Evolutionary conservation across 2,113 vertebrate genomes (phyloP).

Genomic region (Seriola dumerili): DNA sequence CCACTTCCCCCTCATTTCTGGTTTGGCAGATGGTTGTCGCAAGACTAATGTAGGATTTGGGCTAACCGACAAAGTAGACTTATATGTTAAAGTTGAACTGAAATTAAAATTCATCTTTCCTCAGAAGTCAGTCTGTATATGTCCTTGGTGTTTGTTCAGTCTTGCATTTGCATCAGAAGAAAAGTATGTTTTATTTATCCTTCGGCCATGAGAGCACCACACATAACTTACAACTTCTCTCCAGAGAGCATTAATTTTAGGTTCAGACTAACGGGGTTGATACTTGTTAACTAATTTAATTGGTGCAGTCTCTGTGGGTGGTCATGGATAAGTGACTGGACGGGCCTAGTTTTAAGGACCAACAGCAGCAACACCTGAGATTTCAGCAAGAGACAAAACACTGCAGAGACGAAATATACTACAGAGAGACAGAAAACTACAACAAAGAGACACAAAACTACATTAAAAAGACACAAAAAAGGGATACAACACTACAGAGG

Average conservation of each 20-base stretch:
- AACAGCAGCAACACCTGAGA: neutral
- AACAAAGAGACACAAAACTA: neutral
- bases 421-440: neutral
- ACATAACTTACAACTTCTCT: too few relatives aligned
- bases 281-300: neutral
- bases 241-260: too few relatives aligned
- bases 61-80: slow-evolving; percentile 44
- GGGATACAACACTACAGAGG: too few relatives aligned
- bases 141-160: neutral
- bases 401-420: neutral
- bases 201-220: too few relatives aligned
- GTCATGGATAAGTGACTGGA: too few relatives aligned
- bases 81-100: slow-evolving; percentile 27
- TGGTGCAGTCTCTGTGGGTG: neutral
- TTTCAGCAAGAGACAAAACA: neutral
- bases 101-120: neutral
- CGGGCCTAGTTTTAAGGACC: too few relatives aligned
- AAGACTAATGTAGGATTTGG: slow-evolving; percentile 48
- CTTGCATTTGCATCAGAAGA: neutral
- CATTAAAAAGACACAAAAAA: too few relatives aligned
- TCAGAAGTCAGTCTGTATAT: neutral
- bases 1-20: slow-evolving; percentile 55
- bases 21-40: slow-evolving; percentile 64
- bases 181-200: too few relatives aligned
- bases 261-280: neutral